Base-by-base conservation (phyloP, 2,888 invertebrate genomes). In the Clunio marinus region DNA sequence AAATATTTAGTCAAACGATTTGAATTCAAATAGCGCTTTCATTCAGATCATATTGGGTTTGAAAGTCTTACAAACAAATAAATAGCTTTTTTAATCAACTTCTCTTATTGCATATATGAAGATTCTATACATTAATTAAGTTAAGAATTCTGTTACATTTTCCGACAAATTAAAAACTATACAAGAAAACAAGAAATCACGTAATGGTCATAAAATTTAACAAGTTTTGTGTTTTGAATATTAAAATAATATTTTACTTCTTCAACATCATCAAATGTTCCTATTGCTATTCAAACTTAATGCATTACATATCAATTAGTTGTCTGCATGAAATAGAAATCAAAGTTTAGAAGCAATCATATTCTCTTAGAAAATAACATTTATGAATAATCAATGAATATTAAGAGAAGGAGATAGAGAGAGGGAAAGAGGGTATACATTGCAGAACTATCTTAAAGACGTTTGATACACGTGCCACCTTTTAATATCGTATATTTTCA, bases 151-250 rank as follows among this genome's bases (percentile, higher is more conserved):
- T 25, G 13, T 22, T 58, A 58, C 25, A 17, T 22, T 24, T 35
- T 37, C 17, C 20, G 32, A 41, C 45, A 41, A 65, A 65, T 46
- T 65, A 25, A 46, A 35, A 46, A 25, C 22, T 15, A 20, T 24
- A 8, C 41, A 24, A 20, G 10, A 25, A 22, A n/a, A 25, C n/a
- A 28, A 17, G 20, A 59, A 35, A 28, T 20, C 66, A 66, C 66
- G 66, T 66, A 66, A 22, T 28, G 66, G 28, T 66, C 66, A 66
- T 66, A 66, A 66, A 46, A 46, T 66, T 51, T 46, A 66, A 46
- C 46, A 66, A 27, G 28, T 32, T 55, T 3, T 51, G 51, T 55
- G 66, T 24, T 28, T 35, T 1, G 66, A 66, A 66, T 66, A 55
- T 51, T 55, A 55, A 66, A 66, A 35, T 66, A 66, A 15, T 22